These are phyloP conservation scores for Aphrophora alni DNA, from an alignment of 2,888 invertebrate species.

Conservation along the genomic window DNA sequence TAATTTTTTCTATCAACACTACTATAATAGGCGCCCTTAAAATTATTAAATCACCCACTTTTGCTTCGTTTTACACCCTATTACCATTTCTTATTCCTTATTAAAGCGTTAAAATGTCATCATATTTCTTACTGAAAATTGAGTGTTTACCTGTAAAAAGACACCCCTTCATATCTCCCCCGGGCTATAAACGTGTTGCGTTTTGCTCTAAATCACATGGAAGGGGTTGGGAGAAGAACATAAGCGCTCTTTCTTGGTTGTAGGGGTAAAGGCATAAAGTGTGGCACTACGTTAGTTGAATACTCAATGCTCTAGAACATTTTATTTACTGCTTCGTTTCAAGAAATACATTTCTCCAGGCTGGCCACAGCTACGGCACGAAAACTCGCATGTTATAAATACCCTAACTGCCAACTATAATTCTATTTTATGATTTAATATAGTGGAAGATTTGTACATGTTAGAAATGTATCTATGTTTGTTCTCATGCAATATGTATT, in stretches of 20 bases:
- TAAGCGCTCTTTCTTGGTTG: neutral
- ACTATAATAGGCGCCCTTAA: too few species aligned
- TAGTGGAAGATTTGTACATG: too few species aligned
- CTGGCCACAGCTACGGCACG: neutral
- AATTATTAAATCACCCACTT: too few species aligned
- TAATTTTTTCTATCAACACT: too few species aligned
- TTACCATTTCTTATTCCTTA: too few species aligned
- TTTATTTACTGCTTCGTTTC: neutral
- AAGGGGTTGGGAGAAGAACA: neutral
- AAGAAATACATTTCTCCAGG: neutral
- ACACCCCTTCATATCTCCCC: neutral
- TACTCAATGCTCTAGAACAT: neutral
- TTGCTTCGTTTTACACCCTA: too few species aligned
- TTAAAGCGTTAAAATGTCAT: too few species aligned
- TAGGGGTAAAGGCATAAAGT: neutral
- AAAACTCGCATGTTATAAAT: neutral
- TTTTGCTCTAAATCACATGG: neutral
- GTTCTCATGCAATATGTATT: too few species aligned
- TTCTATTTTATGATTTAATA: neutral
- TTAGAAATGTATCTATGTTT: too few species aligned
- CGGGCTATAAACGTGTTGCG: neutral
- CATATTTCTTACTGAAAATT: neutral
- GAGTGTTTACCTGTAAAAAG: neutral
- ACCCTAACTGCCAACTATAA: neutral
- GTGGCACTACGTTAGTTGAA: neutral